These are phyloP conservation scores for Tachyglossus aculeatus DNA, from an alignment of 2,797 vertebrate species.

Conservation along the genomic window DNA sequence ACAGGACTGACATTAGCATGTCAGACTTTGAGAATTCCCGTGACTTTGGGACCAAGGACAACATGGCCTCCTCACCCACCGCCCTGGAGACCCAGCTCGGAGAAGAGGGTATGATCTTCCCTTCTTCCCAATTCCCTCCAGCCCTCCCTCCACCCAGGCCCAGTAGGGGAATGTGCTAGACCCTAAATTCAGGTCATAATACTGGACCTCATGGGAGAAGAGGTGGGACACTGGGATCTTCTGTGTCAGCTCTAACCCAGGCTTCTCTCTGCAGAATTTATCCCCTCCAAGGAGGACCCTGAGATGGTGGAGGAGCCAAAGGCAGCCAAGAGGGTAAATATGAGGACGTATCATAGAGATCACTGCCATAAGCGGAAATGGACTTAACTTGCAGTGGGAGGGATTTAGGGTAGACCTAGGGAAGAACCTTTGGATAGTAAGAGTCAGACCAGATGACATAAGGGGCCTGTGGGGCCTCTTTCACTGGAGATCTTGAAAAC, in stretches of 20 bases:
- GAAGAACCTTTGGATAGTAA: background rate
- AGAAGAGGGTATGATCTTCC: constrained; percentile 55
- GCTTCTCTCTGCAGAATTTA: constrained; percentile 51
- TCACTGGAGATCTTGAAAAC: no score
- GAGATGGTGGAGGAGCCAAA: background rate
- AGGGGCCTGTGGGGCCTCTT: no score
- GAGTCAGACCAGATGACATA: no score
- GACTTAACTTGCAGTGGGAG: background rate
- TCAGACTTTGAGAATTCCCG: constrained; percentile 68
- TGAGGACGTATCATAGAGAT: background rate
- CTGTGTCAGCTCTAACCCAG: background rate
- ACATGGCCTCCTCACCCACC: constrained; percentile 1
- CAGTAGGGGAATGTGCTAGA: background rate
- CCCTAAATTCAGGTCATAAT: no score
- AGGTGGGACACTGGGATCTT: background rate
- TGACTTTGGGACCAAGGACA: constrained; percentile 58
- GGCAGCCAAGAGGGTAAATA: constrained; percentile 71
- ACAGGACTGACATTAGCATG: constrained; percentile 79
- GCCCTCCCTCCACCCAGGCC: background rate
- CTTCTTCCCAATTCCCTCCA: background rate
- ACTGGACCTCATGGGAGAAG: no score
- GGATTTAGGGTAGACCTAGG: background rate
- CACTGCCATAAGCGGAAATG: background rate
- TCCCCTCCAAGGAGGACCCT: rapidly evolving
- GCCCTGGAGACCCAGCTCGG: constrained; percentile 61